Evolutionary conservation across 2,113 vertebrate genomes (phyloP), one percentile per base, ranked within the genome.

Genomic region (Silurus asotus): DNA sequence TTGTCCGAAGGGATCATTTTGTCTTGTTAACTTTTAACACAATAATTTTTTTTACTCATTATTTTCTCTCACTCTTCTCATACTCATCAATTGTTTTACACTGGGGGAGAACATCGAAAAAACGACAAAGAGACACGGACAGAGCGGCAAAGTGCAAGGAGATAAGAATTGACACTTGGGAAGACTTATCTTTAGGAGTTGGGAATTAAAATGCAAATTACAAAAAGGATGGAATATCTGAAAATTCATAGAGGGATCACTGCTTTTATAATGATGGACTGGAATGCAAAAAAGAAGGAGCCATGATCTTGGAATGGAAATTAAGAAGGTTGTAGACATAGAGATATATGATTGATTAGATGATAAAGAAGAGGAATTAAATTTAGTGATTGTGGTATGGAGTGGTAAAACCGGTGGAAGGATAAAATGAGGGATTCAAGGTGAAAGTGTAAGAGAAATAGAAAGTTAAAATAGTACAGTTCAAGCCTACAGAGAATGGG

Each of bases 331-430:
- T 48, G 45, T 7, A 9, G 25, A 23, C 9, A 67, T 13, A 8
- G 2, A n/a, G 64, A 10, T 37, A 0, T 15, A 15, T 70, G 45
- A n/a, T 75, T 75, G 72, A 53, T n/a, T 81, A n/a, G 58, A 92
- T 37, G 37, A 37, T 37, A 2, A 37, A 89, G 87, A 49, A 20
- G 45, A 5, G 5, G 23, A 17, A 49, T 4, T 4, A 15, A 11
- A 17, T 70, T 6, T 8, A 70, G 7, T 15, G 7, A 45, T 70
- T 11, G 13, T 25, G 23, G 10, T 28, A 37, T 67, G 65, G 61
- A 67, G 14, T 28, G 62, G 62, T n/a, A 15, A 37, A 37, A 37
- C 37, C 2, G 37, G 37, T 2, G 23, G 23, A 64, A 64, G 37
- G 37, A 37, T 37, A 2, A 37, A 37, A 37, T 37, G 82, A 58